These are phyloP conservation scores for Catocala nupta DNA, from an alignment of 2,888 invertebrate species.

Conservation along the genomic window DNA sequence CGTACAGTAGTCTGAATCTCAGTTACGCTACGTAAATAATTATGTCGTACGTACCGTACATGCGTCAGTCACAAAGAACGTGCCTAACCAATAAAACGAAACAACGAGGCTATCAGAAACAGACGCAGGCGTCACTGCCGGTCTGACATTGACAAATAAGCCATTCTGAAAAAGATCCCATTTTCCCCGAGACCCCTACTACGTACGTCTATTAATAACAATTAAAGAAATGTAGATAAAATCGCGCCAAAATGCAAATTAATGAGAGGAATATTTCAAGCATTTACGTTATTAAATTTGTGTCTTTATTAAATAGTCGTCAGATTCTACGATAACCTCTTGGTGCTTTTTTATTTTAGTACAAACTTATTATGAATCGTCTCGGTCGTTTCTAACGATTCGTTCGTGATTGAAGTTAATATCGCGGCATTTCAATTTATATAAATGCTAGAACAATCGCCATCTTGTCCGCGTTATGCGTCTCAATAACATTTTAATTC, in stretches of 20 bases:
- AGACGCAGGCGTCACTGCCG: conserved; percentile 75
- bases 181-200: conserved; percentile 72
- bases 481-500: conserved; percentile 11
- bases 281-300: conserved; percentile 43
- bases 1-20: no score
- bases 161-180: conserved; percentile 78
- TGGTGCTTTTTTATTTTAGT: conserved; percentile 5
- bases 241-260: conserved; percentile 49
- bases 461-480: conserved; percentile 17
- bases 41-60: conserved; percentile 38
- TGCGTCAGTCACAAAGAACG: conserved; percentile 56
- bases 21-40: conserved; percentile 40
- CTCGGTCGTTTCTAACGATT: background rate
- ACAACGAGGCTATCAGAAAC: conserved; percentile 78
- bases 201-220: conserved; percentile 62
- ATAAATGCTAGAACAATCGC: conserved; percentile 1
- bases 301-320: conserved; percentile 31
- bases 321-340: conserved; percentile 2
- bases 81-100: conserved; percentile 75
- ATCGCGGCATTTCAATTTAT: conserved; percentile 13
- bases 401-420: conserved; percentile 23
- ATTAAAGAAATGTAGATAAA: conserved; percentile 52
- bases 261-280: conserved; percentile 47
- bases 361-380: background rate
- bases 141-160: conserved; percentile 82